phyloP scores from a whole-genome alignment of 2,888 invertebrate species.

The Mesodorylaimus sp. region DNA sequence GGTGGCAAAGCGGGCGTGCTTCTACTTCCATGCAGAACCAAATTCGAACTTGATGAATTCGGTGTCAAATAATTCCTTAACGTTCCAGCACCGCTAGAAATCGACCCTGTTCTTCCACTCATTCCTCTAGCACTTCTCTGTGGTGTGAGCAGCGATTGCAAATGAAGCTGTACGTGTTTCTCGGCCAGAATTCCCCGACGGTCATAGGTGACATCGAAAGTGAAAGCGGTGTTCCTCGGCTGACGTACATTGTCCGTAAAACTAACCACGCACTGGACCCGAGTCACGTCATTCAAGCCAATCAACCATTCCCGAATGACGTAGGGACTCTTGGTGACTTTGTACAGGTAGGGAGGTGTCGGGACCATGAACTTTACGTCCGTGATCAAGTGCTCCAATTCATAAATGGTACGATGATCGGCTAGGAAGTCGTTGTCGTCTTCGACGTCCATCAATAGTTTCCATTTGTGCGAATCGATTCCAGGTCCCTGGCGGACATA shows the following conservation, averaged over 20 bases:
- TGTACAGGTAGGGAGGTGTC: constrained; percentile 14
- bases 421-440: not conserved
- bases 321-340: not conserved
- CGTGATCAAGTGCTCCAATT: constrained; percentile 21
- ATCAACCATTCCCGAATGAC: not conserved
- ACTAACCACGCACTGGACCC: not conserved
- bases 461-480: constrained; percentile 19
- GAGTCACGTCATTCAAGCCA: not conserved
- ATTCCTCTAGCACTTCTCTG: too few relatives aligned
- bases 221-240: constrained; percentile 4
- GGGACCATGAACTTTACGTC: constrained; percentile 25
- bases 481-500: not conserved
- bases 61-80: too few relatives aligned
- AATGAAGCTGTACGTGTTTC: not conserved
- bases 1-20: not conserved
- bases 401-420: not conserved
- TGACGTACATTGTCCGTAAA: not conserved
- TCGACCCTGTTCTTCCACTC: not conserved
- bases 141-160: not conserved
- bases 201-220: not conserved
- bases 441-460: constrained; percentile 31
- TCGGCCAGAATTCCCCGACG: not conserved
- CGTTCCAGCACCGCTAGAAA: too few relatives aligned
- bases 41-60: not conserved
- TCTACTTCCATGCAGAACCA: not conserved